Evolutionary conservation across 2,888 invertebrate species (phyloP).

Genomic region (Dicyrtoma fusca): DNA sequence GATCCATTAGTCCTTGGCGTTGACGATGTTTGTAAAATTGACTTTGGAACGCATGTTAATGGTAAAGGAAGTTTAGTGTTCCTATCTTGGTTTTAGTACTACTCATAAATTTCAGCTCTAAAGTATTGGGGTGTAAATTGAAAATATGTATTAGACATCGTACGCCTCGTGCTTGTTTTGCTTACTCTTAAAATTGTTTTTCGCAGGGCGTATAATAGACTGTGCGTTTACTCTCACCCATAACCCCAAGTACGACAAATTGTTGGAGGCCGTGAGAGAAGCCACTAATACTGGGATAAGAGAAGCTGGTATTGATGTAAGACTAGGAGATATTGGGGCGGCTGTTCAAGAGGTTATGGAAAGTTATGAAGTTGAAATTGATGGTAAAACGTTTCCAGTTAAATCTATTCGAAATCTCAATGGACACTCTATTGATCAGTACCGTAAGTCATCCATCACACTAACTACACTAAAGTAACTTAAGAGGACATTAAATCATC

Average conservation of each 20-base stretch:
- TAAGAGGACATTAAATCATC: no score
- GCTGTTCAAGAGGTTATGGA: constrained; percentile 99
- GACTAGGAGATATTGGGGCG: constrained; percentile 93
- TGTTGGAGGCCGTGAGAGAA: constrained; percentile 93
- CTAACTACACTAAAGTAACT: no score
- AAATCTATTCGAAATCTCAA: constrained; percentile 98
- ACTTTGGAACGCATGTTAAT: constrained; percentile 98
- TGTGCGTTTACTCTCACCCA: constrained; percentile 98
- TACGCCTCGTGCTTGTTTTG: no score
- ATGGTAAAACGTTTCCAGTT: constrained; percentile 93
- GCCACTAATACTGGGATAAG: constrained; percentile 97
- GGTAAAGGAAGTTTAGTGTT: constrained; percentile 62
- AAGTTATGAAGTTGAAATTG: constrained; percentile 95
- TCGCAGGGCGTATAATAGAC: constrained; percentile 83
- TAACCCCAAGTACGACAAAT: constrained; percentile 92
- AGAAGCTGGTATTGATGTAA: constrained; percentile 94
- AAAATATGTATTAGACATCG: no score
- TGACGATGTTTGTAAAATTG: constrained; percentile 98
- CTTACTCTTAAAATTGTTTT: neutral
- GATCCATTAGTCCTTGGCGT: constrained; percentile 91
- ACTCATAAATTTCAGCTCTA: neutral
- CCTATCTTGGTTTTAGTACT: neutral
- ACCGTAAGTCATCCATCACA: no score
- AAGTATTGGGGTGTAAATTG: neutral
- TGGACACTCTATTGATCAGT: constrained; percentile 99